Base-by-base conservation (phyloP, 2,888 invertebrate species). In the Epiperipatus broadwayi region DNA sequence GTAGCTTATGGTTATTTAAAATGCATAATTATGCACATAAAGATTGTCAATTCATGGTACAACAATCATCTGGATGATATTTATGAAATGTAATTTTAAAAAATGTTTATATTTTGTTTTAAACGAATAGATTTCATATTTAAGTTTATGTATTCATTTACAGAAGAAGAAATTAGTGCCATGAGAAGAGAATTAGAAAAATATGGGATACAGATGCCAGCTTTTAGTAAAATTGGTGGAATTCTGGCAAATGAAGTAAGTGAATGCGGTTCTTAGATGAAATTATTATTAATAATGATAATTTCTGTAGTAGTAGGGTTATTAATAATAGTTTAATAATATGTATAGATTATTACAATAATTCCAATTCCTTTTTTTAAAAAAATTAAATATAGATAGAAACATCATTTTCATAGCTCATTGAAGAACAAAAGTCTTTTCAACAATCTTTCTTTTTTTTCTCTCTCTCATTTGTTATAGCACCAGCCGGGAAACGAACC, bases 221-320 rank as follows among this genome's bases (percentile, higher is more conserved):
- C 71, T 42, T 78, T 78, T 52, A 72, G 74, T 60, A 75, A 75
- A 56, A 77, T 77, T 55, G 73, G 75, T 37, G 75, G 75, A 3
- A 65, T 77, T 36, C 58, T 77, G 42, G 71, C 75, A n/a, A 59
- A 56, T 47, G 59, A 60, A 52, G 54, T 43, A 60, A 60, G 31
- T 65, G 70, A 50, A 56, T 60, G 41, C 58, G 55, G 16, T 56
- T 62, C 20, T 38, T 40, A 41, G 31, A 50, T 49, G 5, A 48
- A 56, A 30, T 22, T 25, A 22, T 33, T 3, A 12, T 39, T 37
- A n/a, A n/a, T n/a, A n/a, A n/a, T n/a, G n/a, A n/a, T n/a, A n/a
- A n/a, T n/a, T n/a, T n/a, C n/a, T n/a, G n/a, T n/a, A n/a, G n/a
- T 5, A 16, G 31, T 30, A 8, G 8, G 5, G 5, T 8, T 30